Percentiles rank a stretch among this genome's conserved stretches.
Evolutionary conservation across 2,888 invertebrate genomes (phyloP).

Genomic region (Rhorus exstirpatorius): DNA sequence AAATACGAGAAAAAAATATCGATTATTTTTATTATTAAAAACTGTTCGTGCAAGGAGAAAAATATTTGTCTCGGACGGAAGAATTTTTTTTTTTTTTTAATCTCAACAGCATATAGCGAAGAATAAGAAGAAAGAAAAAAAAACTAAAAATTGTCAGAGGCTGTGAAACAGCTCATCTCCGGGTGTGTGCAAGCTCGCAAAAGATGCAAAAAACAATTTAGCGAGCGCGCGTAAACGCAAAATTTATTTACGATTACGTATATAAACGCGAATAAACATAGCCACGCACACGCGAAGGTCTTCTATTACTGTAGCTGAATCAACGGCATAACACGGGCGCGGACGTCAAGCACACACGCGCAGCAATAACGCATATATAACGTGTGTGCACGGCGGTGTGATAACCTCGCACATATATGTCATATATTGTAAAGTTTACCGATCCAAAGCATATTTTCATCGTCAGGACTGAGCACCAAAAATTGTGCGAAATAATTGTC

Average conservation of each 20-base stretch:
- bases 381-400: slow-evolving; percentile 4
- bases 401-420: slow-evolving; percentile 17
- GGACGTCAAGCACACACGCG: slow-evolving; percentile 1
- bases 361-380: slow-evolving; percentile 26
- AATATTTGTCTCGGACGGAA: slow-evolving; percentile 3
- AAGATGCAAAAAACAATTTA: slow-evolving; percentile 41
- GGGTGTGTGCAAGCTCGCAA: slow-evolving; percentile 27
- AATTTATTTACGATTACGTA: slow-evolving; percentile 65
- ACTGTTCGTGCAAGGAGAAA: slow-evolving; percentile 4
- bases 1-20: no score
- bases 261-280: slow-evolving; percentile 13
- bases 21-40: slow-evolving; percentile 9
- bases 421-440: not conserved
- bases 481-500: no score
- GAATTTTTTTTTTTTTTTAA: not conserved
- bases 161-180: slow-evolving; percentile 16
- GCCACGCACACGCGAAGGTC: slow-evolving; percentile 4
- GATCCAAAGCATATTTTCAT: no score
- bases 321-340: slow-evolving; percentile 21
- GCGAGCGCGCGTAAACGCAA: slow-evolving; percentile 43
- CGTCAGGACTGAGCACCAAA: no score
- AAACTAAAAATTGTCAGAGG: no score
- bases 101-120: no score
- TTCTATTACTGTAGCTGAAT: slow-evolving; percentile 32
- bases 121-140: no score